Conservation (phyloP, 2,888 invertebrate species). For the Pogonocherus hispidulus region DNA sequence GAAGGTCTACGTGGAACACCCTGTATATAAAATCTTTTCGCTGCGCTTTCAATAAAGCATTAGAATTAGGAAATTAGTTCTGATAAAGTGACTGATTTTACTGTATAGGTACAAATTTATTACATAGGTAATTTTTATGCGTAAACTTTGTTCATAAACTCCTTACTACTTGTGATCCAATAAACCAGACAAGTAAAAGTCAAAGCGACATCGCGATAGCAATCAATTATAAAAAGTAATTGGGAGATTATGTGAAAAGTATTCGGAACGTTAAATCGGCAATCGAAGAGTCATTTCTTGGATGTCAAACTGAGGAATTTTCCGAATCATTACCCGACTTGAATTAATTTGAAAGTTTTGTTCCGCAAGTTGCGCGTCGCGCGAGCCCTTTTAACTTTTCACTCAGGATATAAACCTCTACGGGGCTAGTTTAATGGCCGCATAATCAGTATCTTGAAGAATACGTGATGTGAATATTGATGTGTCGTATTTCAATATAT, state of each 20-base stretch:
- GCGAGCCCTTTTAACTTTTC: slow-evolving; percentile 29
- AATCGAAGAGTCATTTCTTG: slow-evolving; percentile 49
- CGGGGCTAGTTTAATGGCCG: slow-evolving; percentile 26
- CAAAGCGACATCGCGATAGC: slow-evolving; percentile 18
- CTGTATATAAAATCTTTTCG: no score
- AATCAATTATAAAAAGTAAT: slow-evolving; percentile 48
- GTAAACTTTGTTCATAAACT: no score
- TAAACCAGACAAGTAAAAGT: slow-evolving; percentile 14
- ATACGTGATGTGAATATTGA: slow-evolving; percentile 21
- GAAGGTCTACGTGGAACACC: no score
- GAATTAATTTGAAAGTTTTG: slow-evolving; percentile 56
- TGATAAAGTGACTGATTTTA: no score
- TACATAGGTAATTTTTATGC: no score
- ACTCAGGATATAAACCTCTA: slow-evolving; percentile 6
- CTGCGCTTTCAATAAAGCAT: no score
- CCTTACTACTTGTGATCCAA: no score
- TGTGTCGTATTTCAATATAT: slow-evolving; percentile 20
- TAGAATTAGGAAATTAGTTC: no score
- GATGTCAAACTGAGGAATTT: slow-evolving; percentile 56
- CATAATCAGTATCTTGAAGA: slow-evolving; percentile 20
- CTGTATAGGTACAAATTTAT: no score
- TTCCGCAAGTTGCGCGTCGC: slow-evolving; percentile 39
- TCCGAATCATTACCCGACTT: slow-evolving; percentile 56
- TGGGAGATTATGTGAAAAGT: slow-evolving; percentile 51
- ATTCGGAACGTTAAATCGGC: slow-evolving; percentile 43